Evolutionary conservation across 2,797 vertebrate species (phyloP).

Genomic region (Chrysolophus pictus): DNA sequence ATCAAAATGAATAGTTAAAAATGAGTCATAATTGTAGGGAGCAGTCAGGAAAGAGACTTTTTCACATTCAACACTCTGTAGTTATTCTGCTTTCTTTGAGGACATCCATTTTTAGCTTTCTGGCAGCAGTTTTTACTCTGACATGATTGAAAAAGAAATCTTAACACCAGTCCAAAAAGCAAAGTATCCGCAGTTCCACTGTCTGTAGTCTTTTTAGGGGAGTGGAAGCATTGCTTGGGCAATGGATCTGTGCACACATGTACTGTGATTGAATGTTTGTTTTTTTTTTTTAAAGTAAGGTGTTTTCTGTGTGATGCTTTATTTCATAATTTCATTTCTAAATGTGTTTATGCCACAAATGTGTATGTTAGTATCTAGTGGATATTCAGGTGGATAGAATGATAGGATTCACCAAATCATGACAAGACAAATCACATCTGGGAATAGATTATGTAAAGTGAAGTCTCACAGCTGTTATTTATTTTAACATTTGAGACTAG

Average conservation of each 20-base stretch:
- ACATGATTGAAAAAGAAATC: not conserved
- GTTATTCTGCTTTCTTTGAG: not conserved
- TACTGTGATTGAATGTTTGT: not conserved
- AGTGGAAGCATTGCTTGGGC: not conserved
- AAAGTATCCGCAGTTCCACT: not conserved
- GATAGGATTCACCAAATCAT: not conserved
- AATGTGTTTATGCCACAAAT: not conserved
- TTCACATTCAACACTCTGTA: not conserved
- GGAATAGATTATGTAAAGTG: not conserved
- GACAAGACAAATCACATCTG: not conserved
- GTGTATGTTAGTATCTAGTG: not conserved
- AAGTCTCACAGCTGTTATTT: not conserved
- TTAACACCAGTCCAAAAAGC: not conserved
- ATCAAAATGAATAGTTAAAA: not conserved
- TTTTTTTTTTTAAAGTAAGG: not conserved
- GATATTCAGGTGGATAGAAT: not conserved
- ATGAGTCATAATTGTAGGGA: not conserved
- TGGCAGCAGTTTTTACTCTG: not conserved
- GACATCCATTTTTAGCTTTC: not conserved
- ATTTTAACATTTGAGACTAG: not conserved
- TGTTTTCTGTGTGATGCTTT: not conserved
- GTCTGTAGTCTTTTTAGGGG: not conserved
- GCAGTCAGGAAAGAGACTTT: not conserved
- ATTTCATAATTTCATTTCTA: not conserved
- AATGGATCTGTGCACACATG: fast-evolving